Conservation (phyloP, 2,888 invertebrate genomes). For the Ischnura elegans region DNA sequence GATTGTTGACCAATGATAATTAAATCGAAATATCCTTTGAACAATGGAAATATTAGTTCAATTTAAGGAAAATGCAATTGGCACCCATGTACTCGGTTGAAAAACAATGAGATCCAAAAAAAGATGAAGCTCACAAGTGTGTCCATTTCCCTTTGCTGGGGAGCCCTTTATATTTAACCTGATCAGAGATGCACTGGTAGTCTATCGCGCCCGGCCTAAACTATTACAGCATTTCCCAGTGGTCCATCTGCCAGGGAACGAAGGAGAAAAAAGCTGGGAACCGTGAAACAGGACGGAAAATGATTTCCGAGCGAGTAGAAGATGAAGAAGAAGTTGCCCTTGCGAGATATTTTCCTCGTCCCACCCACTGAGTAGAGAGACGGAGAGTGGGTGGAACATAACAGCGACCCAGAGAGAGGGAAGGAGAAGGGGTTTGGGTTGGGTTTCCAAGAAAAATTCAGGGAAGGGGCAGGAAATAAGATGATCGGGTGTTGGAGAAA, state of each 20-base stretch:
- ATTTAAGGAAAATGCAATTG: too few species aligned
- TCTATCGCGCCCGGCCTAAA: background rate
- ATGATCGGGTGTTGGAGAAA: background rate
- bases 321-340: constrained; percentile 10
- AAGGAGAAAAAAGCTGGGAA: background rate
- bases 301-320: constrained; percentile 25
- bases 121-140: too few species aligned
- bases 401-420: background rate
- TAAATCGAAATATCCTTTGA: too few species aligned
- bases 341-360: background rate
- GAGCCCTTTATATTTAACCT: too few species aligned
- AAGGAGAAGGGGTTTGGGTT: too few species aligned
- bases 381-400: background rate
- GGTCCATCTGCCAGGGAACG: background rate
- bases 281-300: constrained; percentile 45
- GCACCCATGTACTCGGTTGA: too few species aligned
- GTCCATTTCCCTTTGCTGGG: too few species aligned
- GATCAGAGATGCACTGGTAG: background rate
- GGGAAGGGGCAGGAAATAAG: background rate
- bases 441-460: too few species aligned
- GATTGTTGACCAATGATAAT: too few species aligned
- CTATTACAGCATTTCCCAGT: constrained; percentile 2
- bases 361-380: too few species aligned
- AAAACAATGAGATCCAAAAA: too few species aligned
- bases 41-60: too few species aligned